A percentile compares a stretch with the other conserved stretches of the same genome.
phyloP scores from a whole-genome alignment of 2,888 invertebrate genomes.

The Morinoia aosen region DNA sequence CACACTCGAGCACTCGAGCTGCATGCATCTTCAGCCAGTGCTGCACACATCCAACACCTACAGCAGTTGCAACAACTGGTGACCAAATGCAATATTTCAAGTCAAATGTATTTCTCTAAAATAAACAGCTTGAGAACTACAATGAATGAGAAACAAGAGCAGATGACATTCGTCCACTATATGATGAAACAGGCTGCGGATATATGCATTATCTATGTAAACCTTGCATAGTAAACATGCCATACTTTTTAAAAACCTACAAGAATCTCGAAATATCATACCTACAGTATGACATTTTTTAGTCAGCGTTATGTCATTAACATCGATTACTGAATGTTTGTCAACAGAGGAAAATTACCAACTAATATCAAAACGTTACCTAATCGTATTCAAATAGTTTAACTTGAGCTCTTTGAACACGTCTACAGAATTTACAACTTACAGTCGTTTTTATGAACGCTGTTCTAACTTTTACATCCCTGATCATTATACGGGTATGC shows the following conservation, averaged over 20 bases:
- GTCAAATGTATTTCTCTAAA: neutral
- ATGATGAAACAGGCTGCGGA: neutral
- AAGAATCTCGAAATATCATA: neutral
- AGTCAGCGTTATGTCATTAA: too few relatives aligned
- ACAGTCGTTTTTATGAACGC: too few relatives aligned
- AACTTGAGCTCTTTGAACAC: too few relatives aligned
- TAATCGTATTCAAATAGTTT: too few relatives aligned
- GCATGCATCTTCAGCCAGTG: constrained; percentile 64
- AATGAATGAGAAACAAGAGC: neutral
- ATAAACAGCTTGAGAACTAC: neutral
- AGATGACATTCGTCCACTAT: neutral
- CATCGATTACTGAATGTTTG: too few relatives aligned
- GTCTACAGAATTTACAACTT: too few relatives aligned
- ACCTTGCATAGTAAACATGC: neutral
- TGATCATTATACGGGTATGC: too few relatives aligned
- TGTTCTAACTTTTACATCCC: too few relatives aligned
- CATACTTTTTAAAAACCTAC: neutral
- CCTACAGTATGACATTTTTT: too few relatives aligned
- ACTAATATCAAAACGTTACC: too few relatives aligned
- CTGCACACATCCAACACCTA: constrained; percentile 50
- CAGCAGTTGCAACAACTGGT: neutral
- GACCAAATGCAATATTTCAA: neutral
- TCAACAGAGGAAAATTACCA: too few relatives aligned
- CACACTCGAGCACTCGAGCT: constrained; percentile 41
- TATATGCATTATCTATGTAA: neutral